Percentiles rank a stretch among this genome's conserved stretches.
These are phyloP conservation scores for Eristalis pertinax DNA, from an alignment of 2,888 invertebrate species.

Conservation along the genomic window DNA sequence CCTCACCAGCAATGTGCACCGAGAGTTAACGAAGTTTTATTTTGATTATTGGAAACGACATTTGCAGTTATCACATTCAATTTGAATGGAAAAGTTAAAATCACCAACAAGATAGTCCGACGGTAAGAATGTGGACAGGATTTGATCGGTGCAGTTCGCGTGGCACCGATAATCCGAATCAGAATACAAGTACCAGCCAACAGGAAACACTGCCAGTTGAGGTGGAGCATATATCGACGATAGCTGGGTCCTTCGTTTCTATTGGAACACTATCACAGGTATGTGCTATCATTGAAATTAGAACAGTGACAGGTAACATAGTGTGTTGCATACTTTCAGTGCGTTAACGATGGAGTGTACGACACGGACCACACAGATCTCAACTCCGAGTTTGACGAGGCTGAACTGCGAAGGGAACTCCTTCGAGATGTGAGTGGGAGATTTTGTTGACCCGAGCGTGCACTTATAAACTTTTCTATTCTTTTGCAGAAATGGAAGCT, in stretches of 20 bases:
- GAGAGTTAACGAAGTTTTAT: slow-evolving; percentile 35
- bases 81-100: slow-evolving; percentile 68
- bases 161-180: slow-evolving; percentile 77
- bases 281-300: slow-evolving; percentile 74
- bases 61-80: neutral
- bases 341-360: slow-evolving; percentile 84
- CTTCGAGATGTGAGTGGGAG: slow-evolving; percentile 88
- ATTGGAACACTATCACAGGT: slow-evolving; percentile 84
- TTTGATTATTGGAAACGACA: neutral
- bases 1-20: neutral
- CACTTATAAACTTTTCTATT: neutral
- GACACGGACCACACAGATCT: slow-evolving; percentile 92
- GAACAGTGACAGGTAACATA: neutral
- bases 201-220: slow-evolving; percentile 85
- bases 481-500: slow-evolving; percentile 92
- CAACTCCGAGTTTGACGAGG: slow-evolving; percentile 90
- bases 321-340: slow-evolving; percentile 74
- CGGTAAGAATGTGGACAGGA: slow-evolving; percentile 74
- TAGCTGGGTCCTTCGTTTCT: slow-evolving; percentile 86
- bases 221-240: slow-evolving; percentile 86
- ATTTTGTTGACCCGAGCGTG: neutral
- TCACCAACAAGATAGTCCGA: slow-evolving; percentile 55
- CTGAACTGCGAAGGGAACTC: slow-evolving; percentile 88
- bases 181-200: slow-evolving; percentile 78
- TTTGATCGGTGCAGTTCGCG: slow-evolving; percentile 80